Percentiles rank a stretch among this genome's conserved stretches.
These are phyloP conservation scores for Eudyptes chrysolophus DNA, from an alignment of 2,113 vertebrate species.

Conservation along the genomic window DNA sequence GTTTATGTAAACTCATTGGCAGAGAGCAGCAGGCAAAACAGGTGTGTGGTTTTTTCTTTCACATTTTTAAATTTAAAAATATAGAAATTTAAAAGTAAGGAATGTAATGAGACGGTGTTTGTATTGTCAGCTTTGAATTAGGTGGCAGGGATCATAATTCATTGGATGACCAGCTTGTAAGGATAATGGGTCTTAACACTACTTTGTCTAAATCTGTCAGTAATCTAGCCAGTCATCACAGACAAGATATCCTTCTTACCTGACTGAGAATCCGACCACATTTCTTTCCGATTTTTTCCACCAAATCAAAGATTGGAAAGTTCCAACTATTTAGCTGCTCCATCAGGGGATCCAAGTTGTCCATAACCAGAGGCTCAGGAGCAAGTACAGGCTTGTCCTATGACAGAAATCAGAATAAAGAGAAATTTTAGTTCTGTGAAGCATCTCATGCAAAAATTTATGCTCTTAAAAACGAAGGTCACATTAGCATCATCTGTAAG, in stretches of 20 bases:
- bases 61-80: background rate
- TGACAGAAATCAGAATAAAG: slow-evolving; percentile 28
- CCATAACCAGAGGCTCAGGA: slow-evolving; percentile 93
- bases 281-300: slow-evolving; percentile 92
- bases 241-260: slow-evolving; percentile 74
- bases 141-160: background rate
- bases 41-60: rapidly evolving
- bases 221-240: background rate
- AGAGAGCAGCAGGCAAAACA: background rate
- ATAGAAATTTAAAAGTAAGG: background rate
- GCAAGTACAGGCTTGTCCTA: slow-evolving; percentile 91
- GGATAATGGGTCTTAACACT: background rate
- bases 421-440: background rate
- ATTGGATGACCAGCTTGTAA: background rate
- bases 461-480: background rate
- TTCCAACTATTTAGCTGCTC: slow-evolving; percentile 96
- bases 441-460: background rate
- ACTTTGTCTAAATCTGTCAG: background rate
- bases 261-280: slow-evolving; percentile 95
- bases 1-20: background rate
- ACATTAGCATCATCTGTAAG: background rate
- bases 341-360: slow-evolving; percentile 89
- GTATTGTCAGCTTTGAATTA: background rate
- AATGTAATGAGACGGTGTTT: background rate
- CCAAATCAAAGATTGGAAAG: slow-evolving; percentile 95